Evolutionary conservation across 2,113 vertebrate genomes (phyloP), one percentile per base, ranked within the genome.

Genomic region (Paedocypris sp.): DNA sequence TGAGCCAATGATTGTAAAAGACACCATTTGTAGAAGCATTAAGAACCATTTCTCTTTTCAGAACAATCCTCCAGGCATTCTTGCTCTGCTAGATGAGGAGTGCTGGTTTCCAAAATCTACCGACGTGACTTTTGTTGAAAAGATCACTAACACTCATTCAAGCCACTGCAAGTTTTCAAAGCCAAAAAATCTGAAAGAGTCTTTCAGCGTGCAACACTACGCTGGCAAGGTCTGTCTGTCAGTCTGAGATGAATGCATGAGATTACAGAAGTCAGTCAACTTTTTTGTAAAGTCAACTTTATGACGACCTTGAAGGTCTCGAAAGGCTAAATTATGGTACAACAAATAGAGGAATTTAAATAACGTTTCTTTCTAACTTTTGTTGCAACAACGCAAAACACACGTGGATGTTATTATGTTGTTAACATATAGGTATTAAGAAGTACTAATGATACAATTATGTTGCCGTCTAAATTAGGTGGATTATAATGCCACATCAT

Each of bases 81-180:
- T 98, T 82, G 91, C 94, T 28, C 83, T 98, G 73, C 80, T 98
- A 76, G 94, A 97, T 9, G 94, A 98, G 73, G 92, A 97, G 71
- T 98, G 94, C 67, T 95, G 92, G 93, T 98, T 98, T 80, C 94
- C 94, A 43, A 98, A 98, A 79, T 92, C 94, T 60, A 94, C 91
- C 0, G 93, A 98, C 39, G 76, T 86, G 0, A 90, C 92, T 22
- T 96, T 98, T 1, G 92, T 98, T 75, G 93, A 97, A 47, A 98
- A 98, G 66, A 70, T 98, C 18, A 71, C 86, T 6, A 72, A 82
- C 20, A 93, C 92, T 16, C 94, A 95, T 75, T 85, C 85, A 3
- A 86, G 71, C 35, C 91, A 97, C 68, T 69, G 86, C 51, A 98
- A 98, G 70, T 97, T 98, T 80, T 85, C 89, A 75, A 98, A 93